Evolutionary conservation across 2,888 invertebrate genomes (phyloP).

Genomic region (Punctoribates punctum): DNA sequence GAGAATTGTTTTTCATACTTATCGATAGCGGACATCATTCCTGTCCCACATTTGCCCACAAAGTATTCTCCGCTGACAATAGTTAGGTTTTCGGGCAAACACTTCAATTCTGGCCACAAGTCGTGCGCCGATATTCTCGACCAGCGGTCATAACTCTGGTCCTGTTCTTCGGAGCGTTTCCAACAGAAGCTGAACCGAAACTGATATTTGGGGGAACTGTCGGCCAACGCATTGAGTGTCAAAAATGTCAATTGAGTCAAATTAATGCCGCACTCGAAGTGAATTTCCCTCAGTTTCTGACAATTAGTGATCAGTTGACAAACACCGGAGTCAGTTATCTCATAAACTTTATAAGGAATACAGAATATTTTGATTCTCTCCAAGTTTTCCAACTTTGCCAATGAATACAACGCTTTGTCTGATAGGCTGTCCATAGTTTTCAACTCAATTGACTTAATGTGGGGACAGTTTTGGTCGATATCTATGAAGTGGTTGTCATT

Average conservation of each 20-base stretch:
- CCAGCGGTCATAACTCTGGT: neutral
- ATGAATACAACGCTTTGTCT: neutral
- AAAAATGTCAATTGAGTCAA: neutral
- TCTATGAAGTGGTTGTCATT: neutral
- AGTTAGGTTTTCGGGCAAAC: neutral
- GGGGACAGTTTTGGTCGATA: neutral
- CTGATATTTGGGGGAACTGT: neutral
- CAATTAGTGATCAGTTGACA: neutral
- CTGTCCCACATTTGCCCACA: neutral
- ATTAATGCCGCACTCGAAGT: neutral
- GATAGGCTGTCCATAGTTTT: neutral
- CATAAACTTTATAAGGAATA: neutral
- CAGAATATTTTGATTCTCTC: neutral
- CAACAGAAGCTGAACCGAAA: neutral
- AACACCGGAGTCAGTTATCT: neutral
- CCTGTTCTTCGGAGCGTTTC: neutral
- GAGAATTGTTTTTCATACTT: neutral
- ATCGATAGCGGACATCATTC: neutral
- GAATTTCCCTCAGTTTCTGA: neutral
- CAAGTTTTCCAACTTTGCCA: neutral
- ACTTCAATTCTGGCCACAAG: neutral
- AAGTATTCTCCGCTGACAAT: neutral
- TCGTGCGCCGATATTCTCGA: neutral
- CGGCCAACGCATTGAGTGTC: constrained; percentile 1
- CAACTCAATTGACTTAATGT: neutral